Conservation (phyloP, 2,888 invertebrate species). For the Andrena praecox region DNA sequence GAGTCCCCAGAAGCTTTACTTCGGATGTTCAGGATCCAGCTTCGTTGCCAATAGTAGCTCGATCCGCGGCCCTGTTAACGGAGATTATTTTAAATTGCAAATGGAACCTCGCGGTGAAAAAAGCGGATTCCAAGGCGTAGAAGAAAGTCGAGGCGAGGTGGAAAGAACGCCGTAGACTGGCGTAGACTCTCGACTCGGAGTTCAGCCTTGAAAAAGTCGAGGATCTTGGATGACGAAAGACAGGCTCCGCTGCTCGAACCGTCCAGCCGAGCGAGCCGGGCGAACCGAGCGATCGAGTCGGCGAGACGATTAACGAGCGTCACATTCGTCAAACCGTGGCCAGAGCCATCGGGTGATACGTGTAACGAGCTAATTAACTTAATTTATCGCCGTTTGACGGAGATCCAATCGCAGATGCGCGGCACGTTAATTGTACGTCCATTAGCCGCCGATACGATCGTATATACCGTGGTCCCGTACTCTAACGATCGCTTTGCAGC, state of each 20-base stretch:
- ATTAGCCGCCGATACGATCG: conserved; percentile 81
- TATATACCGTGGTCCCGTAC: conserved; percentile 63
- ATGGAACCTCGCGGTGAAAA: background rate
- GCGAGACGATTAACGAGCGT: conserved; percentile 70
- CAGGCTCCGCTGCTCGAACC: conserved; percentile 29
- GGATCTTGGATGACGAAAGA: conserved; percentile 41
- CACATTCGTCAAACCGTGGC: conserved; percentile 77
- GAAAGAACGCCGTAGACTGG: background rate
- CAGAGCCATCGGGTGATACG: conserved; percentile 72
- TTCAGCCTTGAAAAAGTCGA: conserved; percentile 35
- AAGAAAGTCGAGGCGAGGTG: conserved; percentile 13
- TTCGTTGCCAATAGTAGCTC: too few species aligned
- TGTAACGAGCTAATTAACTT: conserved; percentile 82
- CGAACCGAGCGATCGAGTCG: conserved; percentile 37
- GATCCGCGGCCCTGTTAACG: too few species aligned
- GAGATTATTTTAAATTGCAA: background rate
- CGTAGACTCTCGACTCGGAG: background rate
- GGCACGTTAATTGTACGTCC: conserved; percentile 81
- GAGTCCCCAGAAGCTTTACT: too few species aligned
- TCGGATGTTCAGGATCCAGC: too few species aligned
- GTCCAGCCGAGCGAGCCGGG: conserved; percentile 35
- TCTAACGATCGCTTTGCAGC: conserved; percentile 72
- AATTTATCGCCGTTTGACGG: conserved; percentile 81
- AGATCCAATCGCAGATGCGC: conserved; percentile 80
- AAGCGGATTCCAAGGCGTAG: conserved; percentile 4